Conservation (phyloP, 2,797 vertebrate genomes). For the Pangasius mekongensis region DNA sequence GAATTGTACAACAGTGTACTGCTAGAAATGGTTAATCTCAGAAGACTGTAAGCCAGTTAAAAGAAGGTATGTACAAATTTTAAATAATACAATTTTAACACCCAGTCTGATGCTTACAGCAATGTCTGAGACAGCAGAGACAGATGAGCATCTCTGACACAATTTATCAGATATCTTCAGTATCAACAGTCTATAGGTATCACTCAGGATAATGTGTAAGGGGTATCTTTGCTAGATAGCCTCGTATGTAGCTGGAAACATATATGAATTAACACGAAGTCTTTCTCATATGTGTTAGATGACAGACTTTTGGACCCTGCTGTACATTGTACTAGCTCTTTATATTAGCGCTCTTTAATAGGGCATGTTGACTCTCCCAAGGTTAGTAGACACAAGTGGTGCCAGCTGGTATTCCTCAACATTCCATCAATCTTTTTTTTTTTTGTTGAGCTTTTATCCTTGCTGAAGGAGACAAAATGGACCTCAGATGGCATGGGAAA, state of each 20-base stretch:
- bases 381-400: background rate
- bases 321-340: background rate
- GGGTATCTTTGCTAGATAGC: background rate
- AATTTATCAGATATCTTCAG: background rate
- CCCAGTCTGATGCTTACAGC: background rate
- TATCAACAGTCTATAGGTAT: background rate
- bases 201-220: background rate
- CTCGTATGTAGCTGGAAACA: background rate
- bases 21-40: too few relatives aligned
- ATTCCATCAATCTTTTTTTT: background rate
- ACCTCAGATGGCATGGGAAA: background rate
- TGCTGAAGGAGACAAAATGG: background rate
- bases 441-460: background rate
- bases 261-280: background rate
- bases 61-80: background rate
- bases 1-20: too few relatives aligned
- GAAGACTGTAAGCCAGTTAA: too few relatives aligned
- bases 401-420: slow-evolving; percentile 20
- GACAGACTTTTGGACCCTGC: background rate
- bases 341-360: background rate
- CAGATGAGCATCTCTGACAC: background rate
- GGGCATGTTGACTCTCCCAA: background rate
- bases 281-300: background rate
- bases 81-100: background rate
- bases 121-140: too few relatives aligned